These are phyloP conservation scores for Machaerirhynchus nigripectus DNA, from an alignment of 2,113 vertebrate genomes.

Conservation along the genomic window DNA sequence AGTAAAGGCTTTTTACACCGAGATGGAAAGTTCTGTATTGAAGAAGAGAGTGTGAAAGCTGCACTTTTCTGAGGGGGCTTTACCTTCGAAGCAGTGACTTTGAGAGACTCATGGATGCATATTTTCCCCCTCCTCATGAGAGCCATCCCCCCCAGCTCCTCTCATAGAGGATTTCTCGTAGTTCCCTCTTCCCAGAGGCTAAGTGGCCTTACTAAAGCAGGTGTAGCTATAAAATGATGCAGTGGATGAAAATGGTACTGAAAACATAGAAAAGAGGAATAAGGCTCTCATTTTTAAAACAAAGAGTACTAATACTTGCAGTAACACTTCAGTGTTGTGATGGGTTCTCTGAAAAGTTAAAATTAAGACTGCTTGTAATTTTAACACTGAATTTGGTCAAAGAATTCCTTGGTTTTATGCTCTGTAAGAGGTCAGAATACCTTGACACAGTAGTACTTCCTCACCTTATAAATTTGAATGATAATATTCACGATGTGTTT, in stretches of 20 bases:
- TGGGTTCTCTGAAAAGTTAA: neutral
- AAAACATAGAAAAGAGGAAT: neutral
- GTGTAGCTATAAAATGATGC: neutral
- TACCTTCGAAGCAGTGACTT: neutral
- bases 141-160: neutral
- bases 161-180: neutral
- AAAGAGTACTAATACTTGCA: neutral
- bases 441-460: neutral
- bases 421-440: neutral
- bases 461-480: neutral
- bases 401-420: neutral
- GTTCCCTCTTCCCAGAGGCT: neutral
- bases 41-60: neutral
- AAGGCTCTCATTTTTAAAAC: neutral
- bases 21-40: neutral
- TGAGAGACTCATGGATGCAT: neutral
- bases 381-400: neutral
- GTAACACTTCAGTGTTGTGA: neutral
- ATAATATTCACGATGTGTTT: neutral
- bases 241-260: neutral
- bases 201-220: neutral
- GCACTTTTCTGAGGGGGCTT: fast-evolving
- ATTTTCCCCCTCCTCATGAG: neutral
- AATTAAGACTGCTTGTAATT: neutral
- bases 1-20: neutral